Conservation (phyloP, 2,113 vertebrate genomes). For the Callopanchax toddi region DNA sequence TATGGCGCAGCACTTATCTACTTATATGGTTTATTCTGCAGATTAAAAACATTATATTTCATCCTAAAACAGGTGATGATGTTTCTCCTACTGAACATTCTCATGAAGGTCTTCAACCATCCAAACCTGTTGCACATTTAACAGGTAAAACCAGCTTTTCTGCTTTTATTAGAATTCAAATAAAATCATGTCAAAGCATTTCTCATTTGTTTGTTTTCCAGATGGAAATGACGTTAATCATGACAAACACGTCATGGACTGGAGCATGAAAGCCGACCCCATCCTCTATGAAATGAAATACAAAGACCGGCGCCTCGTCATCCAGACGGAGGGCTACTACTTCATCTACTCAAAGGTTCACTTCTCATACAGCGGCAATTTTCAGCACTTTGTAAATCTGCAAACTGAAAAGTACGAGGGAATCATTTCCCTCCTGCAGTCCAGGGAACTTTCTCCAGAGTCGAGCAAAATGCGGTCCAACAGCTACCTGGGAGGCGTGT, state of each 20-base stretch:
- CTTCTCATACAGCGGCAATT: slow-evolving; percentile 3
- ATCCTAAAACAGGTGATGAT: slow-evolving; percentile 7
- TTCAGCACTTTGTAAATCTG: slow-evolving; percentile 70
- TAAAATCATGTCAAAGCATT: too few species aligned
- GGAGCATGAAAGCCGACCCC: slow-evolving; percentile 68
- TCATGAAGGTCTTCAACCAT: slow-evolving; percentile 18
- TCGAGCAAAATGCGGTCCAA: slow-evolving; percentile 47
- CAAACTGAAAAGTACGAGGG: slow-evolving; percentile 52
- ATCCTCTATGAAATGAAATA: slow-evolving; percentile 76
- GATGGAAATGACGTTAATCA: slow-evolving; percentile 31
- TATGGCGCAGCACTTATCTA: slow-evolving; percentile 26
- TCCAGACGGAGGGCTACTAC: slow-evolving; percentile 78
- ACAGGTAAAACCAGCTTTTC: slow-evolving; percentile 60
- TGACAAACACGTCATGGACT: slow-evolving; percentile 56
- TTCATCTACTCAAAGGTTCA: slow-evolving; percentile 85
- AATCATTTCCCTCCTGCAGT: slow-evolving; percentile 69
- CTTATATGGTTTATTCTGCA: background rate
- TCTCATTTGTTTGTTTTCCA: slow-evolving; percentile 18
- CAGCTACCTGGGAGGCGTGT: slow-evolving; percentile 83
- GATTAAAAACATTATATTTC: slow-evolving; percentile 3
- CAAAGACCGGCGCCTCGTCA: slow-evolving; percentile 64
- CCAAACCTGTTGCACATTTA: slow-evolving; percentile 77
- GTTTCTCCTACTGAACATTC: accelerated
- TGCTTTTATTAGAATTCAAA: background rate
- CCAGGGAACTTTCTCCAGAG: slow-evolving; percentile 2